Evolutionary conservation across 2,888 invertebrate genomes (phyloP).

Genomic region (Cheilosia urbana): DNA sequence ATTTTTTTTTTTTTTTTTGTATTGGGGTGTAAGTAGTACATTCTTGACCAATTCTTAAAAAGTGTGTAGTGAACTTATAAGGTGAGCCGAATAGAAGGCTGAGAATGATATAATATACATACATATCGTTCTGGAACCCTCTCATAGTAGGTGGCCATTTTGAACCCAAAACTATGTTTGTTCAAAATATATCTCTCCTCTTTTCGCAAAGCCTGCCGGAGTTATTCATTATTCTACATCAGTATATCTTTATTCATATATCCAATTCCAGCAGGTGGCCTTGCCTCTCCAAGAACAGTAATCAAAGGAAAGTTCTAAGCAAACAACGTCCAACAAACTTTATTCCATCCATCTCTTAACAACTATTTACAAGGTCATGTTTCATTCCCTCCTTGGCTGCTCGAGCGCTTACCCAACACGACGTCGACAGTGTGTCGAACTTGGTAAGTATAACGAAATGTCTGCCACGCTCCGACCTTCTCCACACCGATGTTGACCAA

Average conservation of each 20-base stretch:
- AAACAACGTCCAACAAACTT: constrained; percentile 53
- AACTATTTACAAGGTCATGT: constrained; percentile 34
- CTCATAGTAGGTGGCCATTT: too few relatives aligned
- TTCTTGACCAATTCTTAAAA: too few relatives aligned
- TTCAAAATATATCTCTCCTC: not conserved
- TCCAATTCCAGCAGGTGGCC: not conserved
- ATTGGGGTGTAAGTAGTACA: too few relatives aligned
- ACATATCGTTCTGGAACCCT: too few relatives aligned
- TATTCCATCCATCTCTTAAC: constrained; percentile 30
- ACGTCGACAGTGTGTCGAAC: constrained; percentile 38
- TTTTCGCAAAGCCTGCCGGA: too few relatives aligned
- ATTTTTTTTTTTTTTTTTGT: not conserved
- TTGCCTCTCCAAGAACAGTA: constrained; percentile 15
- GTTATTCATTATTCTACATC: too few relatives aligned
- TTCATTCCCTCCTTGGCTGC: not conserved
- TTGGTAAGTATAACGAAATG: not conserved
- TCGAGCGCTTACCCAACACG: constrained; percentile 7
- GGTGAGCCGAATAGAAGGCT: too few relatives aligned
- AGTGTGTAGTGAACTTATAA: too few relatives aligned
- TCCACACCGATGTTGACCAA: constrained; percentile 39
- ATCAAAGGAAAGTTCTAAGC: constrained; percentile 45
- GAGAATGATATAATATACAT: too few relatives aligned
- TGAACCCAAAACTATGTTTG: not conserved
- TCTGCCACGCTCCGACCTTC: constrained; percentile 5
- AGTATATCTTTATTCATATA: too few relatives aligned